Evolutionary conservation across 2,888 invertebrate genomes (phyloP).

Genomic region (Sarcophaga variegata): DNA sequence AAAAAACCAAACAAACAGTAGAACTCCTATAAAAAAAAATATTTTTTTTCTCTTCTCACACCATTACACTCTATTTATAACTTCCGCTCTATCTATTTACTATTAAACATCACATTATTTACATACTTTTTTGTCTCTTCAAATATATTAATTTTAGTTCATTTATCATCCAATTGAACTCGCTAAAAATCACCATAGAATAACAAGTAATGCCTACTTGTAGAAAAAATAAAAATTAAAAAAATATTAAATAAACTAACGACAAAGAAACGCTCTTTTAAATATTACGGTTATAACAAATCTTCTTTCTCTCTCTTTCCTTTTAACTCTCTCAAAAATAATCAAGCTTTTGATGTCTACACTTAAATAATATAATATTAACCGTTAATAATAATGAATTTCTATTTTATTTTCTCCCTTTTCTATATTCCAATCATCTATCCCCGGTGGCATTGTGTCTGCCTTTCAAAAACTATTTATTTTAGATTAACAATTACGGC

Average conservation of each 20-base stretch:
- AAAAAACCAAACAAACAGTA: constrained; percentile 5
- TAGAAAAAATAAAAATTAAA: not conserved
- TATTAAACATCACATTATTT: constrained; percentile 38
- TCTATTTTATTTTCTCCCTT: constrained; percentile 21
- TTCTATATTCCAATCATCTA: not conserved
- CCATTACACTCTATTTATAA: constrained; percentile 38
- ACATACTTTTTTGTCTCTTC: constrained; percentile 27
- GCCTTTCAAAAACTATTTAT: constrained; percentile 16
- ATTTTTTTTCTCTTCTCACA: constrained; percentile 31
- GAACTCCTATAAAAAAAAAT: not conserved
- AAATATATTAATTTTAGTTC: constrained; percentile 53
- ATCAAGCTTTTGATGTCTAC: not conserved
- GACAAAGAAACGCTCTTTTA: not conserved
- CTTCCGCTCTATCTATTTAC: constrained; percentile 32
- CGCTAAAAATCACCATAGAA: constrained; percentile 73
- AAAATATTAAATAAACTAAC: constrained; percentile 12
- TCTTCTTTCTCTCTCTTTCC: too few relatives aligned
- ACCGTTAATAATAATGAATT: not conserved
- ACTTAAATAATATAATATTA: constrained; percentile 11
- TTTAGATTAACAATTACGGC: constrained; percentile 92
- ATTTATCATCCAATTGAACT: constrained; percentile 79
- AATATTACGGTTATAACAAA: too few relatives aligned
- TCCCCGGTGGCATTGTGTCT: not conserved
- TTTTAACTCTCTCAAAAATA: too few relatives aligned
- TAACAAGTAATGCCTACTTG: not conserved